A percentile compares a stretch with the other conserved stretches of the same genome.
Conservation (phyloP, 2,888 invertebrate genomes). For the Macrophya annulata region DNA sequence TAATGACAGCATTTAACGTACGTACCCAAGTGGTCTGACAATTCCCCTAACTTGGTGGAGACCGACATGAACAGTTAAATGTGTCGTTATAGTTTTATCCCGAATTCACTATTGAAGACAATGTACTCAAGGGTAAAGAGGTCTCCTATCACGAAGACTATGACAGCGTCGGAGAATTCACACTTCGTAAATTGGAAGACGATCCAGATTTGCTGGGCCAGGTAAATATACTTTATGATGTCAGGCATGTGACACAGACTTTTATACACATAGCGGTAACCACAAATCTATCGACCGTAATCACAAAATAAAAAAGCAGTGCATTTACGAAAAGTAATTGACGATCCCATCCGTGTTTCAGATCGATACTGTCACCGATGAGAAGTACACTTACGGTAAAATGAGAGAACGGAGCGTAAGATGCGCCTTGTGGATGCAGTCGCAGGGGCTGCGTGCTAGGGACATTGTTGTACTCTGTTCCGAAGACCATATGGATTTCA, state of each 20-base stretch:
- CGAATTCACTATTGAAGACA: not conserved
- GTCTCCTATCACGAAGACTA: not conserved
- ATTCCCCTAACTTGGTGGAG: not conserved
- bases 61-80: no score
- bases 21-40: not conserved
- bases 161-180: not conserved
- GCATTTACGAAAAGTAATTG: not conserved
- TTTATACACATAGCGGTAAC: no score
- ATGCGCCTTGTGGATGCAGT: constrained; percentile 72
- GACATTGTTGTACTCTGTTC: constrained; percentile 70
- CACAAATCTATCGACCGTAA: no score
- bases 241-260: no score
- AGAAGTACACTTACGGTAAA: constrained; percentile 64
- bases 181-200: not conserved
- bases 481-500: constrained; percentile 68
- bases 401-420: constrained; percentile 68
- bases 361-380: constrained; percentile 67
- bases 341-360: constrained; percentile 46
- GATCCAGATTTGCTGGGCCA: not conserved
- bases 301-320: no score
- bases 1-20: not conserved
- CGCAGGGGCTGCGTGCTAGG: constrained; percentile 65
- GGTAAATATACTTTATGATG: not conserved
- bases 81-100: not conserved
- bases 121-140: not conserved